These are phyloP conservation scores for Ursus arctos DNA, from an alignment of 2,113 vertebrate species.

Conservation along the genomic window DNA sequence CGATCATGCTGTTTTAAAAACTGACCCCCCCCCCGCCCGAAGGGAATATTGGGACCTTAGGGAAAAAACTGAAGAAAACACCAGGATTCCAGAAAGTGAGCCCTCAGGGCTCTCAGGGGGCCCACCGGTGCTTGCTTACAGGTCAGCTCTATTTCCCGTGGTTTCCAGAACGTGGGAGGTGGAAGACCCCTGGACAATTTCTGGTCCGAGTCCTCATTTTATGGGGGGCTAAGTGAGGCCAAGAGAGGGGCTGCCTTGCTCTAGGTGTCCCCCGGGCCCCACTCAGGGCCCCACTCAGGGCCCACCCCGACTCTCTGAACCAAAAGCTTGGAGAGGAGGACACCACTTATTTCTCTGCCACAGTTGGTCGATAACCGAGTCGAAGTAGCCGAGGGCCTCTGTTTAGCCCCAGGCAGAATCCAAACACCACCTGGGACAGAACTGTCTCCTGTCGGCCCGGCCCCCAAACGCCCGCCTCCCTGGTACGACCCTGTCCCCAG, in stretches of 20 bases:
- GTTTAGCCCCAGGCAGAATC: background rate
- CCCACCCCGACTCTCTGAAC: too few relatives aligned
- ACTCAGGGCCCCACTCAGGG: background rate
- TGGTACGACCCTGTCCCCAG: background rate
- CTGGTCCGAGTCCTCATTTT: background rate
- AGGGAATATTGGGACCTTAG: background rate
- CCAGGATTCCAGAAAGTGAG: background rate
- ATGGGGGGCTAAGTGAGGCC: background rate
- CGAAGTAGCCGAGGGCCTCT: background rate
- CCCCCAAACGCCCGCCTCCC: fast-evolving
- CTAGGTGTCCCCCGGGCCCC: fast-evolving
- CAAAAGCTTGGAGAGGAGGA: background rate
- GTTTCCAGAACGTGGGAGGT: fast-evolving
- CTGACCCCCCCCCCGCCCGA: fast-evolving
- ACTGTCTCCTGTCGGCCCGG: background rate
- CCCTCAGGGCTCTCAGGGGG: fast-evolving
- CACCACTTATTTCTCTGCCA: background rate
- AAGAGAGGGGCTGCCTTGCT: background rate
- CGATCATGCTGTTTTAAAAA: background rate
- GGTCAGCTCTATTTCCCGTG: background rate
- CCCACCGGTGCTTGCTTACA: fast-evolving
- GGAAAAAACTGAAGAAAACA: background rate
- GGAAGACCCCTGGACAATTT: fast-evolving
- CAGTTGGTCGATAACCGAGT: background rate
- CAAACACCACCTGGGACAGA: background rate